These are phyloP conservation scores for Plagodis dolabraria DNA, from an alignment of 2,888 invertebrate genomes.

Conservation along the genomic window DNA sequence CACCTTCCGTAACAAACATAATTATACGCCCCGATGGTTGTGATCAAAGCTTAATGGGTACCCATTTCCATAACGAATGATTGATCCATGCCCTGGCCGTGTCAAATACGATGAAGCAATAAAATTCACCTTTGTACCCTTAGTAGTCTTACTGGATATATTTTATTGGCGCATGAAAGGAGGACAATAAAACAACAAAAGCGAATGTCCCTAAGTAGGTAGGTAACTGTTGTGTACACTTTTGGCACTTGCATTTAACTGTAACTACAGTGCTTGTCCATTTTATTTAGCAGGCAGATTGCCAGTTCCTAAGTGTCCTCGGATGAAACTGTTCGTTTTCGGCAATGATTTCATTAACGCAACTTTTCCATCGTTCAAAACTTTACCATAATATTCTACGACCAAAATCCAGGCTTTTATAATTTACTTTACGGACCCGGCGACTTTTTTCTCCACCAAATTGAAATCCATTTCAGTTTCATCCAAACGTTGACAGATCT, in stretches of 20 bases:
- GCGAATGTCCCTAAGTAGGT: too few relatives aligned
- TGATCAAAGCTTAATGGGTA: slow-evolving; percentile 50
- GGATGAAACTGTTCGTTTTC: slow-evolving; percentile 5
- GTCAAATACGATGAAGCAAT: slow-evolving; percentile 15
- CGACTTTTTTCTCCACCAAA: too few relatives aligned
- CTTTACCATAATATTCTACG: too few relatives aligned
- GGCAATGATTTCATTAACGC: slow-evolving; percentile 1
- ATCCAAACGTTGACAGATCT: too few relatives aligned
- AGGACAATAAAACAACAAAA: background rate
- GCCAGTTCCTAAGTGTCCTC: slow-evolving; percentile 14
- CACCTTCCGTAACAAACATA: background rate
- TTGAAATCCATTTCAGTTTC: too few relatives aligned
- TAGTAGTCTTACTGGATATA: too few relatives aligned
- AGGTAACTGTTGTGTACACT: background rate
- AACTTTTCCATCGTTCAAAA: background rate
- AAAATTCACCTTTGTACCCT: slow-evolving; percentile 2
- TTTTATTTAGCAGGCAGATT: slow-evolving; percentile 18
- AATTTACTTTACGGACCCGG: too few relatives aligned
- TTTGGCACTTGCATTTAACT: slow-evolving; percentile 20
- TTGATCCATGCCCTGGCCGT: slow-evolving; percentile 20
- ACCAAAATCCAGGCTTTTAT: too few relatives aligned
- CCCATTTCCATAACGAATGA: slow-evolving; percentile 25
- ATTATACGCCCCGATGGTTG: slow-evolving; percentile 43
- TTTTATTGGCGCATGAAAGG: too few relatives aligned
- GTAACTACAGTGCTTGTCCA: slow-evolving; percentile 15